These are phyloP conservation scores for Cecropterus lyciades DNA, from an alignment of 1,140 invertebrate species.

Conservation along the genomic window DNA sequence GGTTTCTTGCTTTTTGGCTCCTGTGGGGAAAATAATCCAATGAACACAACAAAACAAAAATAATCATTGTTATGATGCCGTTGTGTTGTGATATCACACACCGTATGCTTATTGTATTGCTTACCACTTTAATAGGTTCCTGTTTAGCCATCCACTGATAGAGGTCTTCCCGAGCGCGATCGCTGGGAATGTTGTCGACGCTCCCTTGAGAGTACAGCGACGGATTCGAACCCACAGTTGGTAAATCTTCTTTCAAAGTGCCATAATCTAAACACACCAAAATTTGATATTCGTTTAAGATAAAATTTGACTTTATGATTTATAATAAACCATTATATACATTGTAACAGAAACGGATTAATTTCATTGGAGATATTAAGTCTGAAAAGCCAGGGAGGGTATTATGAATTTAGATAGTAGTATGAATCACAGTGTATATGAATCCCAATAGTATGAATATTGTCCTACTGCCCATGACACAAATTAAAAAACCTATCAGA, in stretches of 20 bases:
- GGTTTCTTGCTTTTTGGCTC: slow-evolving; percentile 70
- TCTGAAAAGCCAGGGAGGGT: no score
- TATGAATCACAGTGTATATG: no score
- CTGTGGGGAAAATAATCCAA: slow-evolving; percentile 37
- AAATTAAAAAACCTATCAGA: no score
- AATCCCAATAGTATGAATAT: no score
- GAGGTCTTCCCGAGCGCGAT: slow-evolving; percentile 90
- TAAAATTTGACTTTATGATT: not conserved
- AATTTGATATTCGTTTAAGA: not conserved
- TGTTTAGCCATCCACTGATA: slow-evolving; percentile 98
- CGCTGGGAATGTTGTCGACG: slow-evolving; percentile 67
- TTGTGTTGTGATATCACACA: no score
- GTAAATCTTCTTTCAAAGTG: slow-evolving; percentile 88
- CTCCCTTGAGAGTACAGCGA: slow-evolving; percentile 81
- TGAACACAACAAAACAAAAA: not conserved
- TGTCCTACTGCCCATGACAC: no score
- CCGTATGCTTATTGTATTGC: slow-evolving; percentile 17
- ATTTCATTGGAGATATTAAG: no score
- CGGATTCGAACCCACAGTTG: slow-evolving; percentile 81
- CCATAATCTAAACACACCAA: slow-evolving; percentile 86
- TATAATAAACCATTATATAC: not conserved
- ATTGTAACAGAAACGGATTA: no score
- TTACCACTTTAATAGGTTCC: slow-evolving; percentile 86
- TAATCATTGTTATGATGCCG: no score
- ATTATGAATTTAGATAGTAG: no score